phyloP scores from a whole-genome alignment of 2,797 vertebrate genomes.

The Pelobates cultripes region DNA sequence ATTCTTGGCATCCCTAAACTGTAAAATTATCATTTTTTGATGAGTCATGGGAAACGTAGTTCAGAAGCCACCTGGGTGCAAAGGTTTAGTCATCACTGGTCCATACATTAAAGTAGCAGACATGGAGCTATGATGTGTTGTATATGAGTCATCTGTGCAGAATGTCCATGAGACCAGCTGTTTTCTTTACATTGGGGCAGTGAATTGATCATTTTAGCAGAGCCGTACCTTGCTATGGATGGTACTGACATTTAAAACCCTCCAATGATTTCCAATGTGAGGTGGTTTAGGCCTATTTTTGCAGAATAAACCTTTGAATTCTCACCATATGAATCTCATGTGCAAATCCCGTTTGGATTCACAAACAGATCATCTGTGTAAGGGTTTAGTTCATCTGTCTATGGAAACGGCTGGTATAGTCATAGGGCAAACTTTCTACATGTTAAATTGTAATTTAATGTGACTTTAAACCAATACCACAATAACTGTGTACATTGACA shows the following conservation, averaged over 20 bases:
- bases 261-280: background rate
- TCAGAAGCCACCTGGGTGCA: too few relatives aligned
- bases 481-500: too few relatives aligned
- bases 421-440: background rate
- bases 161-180: too few relatives aligned
- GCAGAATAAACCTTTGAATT: background rate
- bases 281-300: background rate
- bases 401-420: background rate
- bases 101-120: too few relatives aligned
- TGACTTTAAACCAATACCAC: too few relatives aligned
- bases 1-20: too few relatives aligned
- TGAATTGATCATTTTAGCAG: slow-evolving; percentile 26
- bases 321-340: slow-evolving; percentile 1
- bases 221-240: background rate
- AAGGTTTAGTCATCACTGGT: too few relatives aligned
- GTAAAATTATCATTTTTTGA: too few relatives aligned
- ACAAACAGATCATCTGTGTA: background rate
- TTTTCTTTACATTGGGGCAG: slow-evolving; percentile 2
- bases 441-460: background rate
- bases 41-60: too few relatives aligned
- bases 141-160: too few relatives aligned
- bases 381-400: background rate
- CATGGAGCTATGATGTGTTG: too few relatives aligned
- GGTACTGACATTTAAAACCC: slow-evolving; percentile 21
- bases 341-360: background rate